A percentile compares a stretch with the other conserved stretches of the same genome.
phyloP scores from a whole-genome alignment of 1,140 invertebrate genomes.

The Micrasema longulum region DNA sequence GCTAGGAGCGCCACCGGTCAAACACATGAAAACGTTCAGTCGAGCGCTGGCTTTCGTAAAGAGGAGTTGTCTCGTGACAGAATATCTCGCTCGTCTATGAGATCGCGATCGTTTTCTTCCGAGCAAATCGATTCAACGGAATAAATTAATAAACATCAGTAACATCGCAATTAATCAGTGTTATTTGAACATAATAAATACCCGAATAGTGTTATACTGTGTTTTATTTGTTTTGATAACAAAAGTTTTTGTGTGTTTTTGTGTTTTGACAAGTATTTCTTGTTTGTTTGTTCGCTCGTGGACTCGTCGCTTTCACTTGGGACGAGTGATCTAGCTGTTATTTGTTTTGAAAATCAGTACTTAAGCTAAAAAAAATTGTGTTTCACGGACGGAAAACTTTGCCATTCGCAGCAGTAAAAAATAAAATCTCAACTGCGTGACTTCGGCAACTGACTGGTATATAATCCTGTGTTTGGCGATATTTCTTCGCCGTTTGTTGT shows the following conservation, averaged over 20 bases:
- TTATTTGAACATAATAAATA: constrained; percentile 23
- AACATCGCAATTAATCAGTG: constrained; percentile 19
- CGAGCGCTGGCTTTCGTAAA: constrained; percentile 29
- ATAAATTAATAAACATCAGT: constrained; percentile 29
- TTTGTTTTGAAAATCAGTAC: background rate
- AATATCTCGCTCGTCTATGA: constrained; percentile 11
- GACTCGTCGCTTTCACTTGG: background rate
- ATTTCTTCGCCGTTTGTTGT: constrained; percentile 14
- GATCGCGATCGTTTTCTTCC: constrained; percentile 38
- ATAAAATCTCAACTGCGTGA: background rate
- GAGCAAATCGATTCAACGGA: constrained; percentile 26
- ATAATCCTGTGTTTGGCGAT: background rate
- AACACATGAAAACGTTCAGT: constrained; percentile 30
- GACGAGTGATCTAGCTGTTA: background rate
- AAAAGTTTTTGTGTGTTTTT: constrained; percentile 34
- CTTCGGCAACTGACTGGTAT: background rate
- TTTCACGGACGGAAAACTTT: background rate
- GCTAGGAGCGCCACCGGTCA: constrained; percentile 35
- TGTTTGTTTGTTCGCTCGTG: constrained; percentile 29
- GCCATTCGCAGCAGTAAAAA: constrained; percentile 1
- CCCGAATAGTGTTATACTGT: constrained; percentile 6
- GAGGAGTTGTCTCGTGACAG: background rate
- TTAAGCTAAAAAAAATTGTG: background rate
- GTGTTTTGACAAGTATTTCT: constrained; percentile 39
- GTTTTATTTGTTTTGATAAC: constrained; percentile 19